phyloP scores from a whole-genome alignment of 2,797 vertebrate genomes.

The Aythya fuligula region DNA sequence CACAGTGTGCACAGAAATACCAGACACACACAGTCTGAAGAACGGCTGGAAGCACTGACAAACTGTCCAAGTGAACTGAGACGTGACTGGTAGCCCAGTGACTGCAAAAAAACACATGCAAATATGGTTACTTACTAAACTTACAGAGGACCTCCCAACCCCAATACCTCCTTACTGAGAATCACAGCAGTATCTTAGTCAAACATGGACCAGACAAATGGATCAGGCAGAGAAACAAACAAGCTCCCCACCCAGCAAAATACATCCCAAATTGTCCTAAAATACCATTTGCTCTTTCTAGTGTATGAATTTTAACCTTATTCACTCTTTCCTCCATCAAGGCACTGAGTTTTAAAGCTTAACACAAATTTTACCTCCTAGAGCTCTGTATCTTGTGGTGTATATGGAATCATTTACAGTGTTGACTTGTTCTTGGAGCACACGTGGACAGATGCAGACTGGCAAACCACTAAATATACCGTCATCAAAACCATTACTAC shows the following conservation, averaged over 20 bases:
- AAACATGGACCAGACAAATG: background rate
- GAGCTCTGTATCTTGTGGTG: constrained; percentile 54
- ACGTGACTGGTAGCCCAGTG: background rate
- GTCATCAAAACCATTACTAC: constrained; percentile 63
- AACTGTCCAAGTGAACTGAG: background rate
- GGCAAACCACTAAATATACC: constrained; percentile 65
- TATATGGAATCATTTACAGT: constrained; percentile 54
- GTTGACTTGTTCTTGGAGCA: constrained; percentile 71
- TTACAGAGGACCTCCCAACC: background rate
- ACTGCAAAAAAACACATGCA: background rate
- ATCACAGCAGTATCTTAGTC: background rate
- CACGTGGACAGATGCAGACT: constrained; percentile 45
- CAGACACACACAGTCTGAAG: background rate
- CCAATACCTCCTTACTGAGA: background rate
- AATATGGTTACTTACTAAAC: background rate
- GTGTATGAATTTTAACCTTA: background rate
- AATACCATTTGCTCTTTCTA: background rate
- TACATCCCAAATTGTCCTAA: background rate
- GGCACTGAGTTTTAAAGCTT: background rate
- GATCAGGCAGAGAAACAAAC: background rate
- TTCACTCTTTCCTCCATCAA: background rate
- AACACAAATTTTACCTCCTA: constrained; percentile 28
- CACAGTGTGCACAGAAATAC: background rate
- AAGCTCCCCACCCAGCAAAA: background rate
- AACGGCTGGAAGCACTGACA: background rate